Conservation (phyloP, 2,888 invertebrate genomes). For the Thymelicus acteon region DNA sequence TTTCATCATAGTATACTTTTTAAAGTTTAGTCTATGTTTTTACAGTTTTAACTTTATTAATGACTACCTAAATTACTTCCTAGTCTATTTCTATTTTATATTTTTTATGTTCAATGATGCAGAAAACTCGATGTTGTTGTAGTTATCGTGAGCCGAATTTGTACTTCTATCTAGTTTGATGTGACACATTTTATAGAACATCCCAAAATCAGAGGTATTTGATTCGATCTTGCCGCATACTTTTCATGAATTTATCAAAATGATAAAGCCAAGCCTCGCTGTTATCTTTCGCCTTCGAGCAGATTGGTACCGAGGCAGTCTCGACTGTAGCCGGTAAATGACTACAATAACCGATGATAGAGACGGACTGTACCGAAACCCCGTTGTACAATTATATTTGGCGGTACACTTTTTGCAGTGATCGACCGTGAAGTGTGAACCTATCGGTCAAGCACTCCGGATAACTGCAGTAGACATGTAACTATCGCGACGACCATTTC, state of each 20-base stretch:
- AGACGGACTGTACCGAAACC: slow-evolving; percentile 20
- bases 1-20: no score
- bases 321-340: slow-evolving; percentile 16
- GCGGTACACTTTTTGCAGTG: slow-evolving; percentile 40
- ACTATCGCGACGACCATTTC: slow-evolving; percentile 18
- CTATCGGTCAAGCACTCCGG: slow-evolving; percentile 29
- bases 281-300: slow-evolving; percentile 17
- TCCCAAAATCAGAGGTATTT: no score
- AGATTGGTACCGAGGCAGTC: slow-evolving; percentile 9
- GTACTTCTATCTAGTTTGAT: not conserved
- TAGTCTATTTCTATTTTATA: no score
- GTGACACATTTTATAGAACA: not conserved
- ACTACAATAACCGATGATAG: slow-evolving; percentile 35
- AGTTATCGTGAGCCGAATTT: no score
- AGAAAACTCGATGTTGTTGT: no score
- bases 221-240: not conserved
- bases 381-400: slow-evolving; percentile 37
- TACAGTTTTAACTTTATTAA: no score
- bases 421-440: slow-evolving; percentile 41
- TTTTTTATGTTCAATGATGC: no score
- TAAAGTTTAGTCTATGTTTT: no score
- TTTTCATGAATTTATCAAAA: not conserved
- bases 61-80: no score
- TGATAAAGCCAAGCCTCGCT: slow-evolving; percentile 16
- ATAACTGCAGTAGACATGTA: slow-evolving; percentile 31